These are phyloP conservation scores for Papilio glaucus DNA, from an alignment of 1,140 invertebrate species.

Conservation along the genomic window DNA sequence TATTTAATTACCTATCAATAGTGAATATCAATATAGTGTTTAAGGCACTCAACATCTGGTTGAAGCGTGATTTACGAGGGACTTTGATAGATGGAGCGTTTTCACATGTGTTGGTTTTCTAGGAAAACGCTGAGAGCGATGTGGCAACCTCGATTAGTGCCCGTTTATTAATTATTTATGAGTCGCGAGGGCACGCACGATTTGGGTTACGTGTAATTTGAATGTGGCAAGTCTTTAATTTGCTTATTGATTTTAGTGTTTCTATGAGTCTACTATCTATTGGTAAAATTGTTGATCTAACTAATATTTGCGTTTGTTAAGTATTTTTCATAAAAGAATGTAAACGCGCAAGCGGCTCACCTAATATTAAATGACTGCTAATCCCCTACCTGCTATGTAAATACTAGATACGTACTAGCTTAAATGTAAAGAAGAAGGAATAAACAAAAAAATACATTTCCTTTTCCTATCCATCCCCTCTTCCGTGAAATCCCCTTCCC, in stretches of 20 bases:
- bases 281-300: neutral
- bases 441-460: too few relatives aligned
- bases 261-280: neutral
- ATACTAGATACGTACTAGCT: too few relatives aligned
- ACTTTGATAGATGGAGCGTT: conserved; percentile 30
- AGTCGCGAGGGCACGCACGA: conserved; percentile 27
- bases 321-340: too few relatives aligned
- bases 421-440: too few relatives aligned
- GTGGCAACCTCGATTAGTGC: conserved; percentile 27
- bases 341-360: too few relatives aligned
- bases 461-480: too few relatives aligned
- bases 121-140: conserved; percentile 19
- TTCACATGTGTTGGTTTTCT: conserved; percentile 24
- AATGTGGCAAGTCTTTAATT: neutral
- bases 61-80: conserved; percentile 27
- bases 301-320: neutral
- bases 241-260: neutral
- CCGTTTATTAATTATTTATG: conserved; percentile 33
- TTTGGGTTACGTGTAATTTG: conserved; percentile 2
- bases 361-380: too few relatives aligned
- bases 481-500: too few relatives aligned
- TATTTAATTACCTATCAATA: conserved; percentile 24
- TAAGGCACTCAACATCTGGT: neutral
- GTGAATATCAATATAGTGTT: conserved; percentile 17
- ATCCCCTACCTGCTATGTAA: too few relatives aligned